Conservation (phyloP, 1,140 invertebrate genomes). For the Tetranychus urticae region DNA sequence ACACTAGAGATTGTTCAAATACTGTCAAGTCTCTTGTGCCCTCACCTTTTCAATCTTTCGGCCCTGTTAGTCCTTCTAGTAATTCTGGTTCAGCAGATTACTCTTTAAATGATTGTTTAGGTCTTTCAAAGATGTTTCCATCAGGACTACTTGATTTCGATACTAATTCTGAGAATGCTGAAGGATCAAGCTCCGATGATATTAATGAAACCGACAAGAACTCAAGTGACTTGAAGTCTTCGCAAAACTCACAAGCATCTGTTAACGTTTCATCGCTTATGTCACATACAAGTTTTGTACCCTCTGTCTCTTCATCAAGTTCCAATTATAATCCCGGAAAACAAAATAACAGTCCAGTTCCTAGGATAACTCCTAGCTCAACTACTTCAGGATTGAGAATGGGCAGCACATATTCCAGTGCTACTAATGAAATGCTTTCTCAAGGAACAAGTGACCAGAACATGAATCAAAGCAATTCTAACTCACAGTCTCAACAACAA, state of each 20-base stretch:
- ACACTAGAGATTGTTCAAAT: no score
- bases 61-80: not conserved
- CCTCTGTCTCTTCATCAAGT: not conserved
- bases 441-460: no score
- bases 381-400: not conserved
- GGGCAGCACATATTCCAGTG: not conserved
- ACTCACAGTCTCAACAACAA: not conserved
- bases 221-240: not conserved
- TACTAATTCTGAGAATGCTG: not conserved
- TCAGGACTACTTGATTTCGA: not conserved
- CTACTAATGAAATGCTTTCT: not conserved
- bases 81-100: not conserved
- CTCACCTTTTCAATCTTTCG: not conserved
- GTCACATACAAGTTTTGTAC: not conserved
- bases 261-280: not conserved
- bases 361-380: not conserved
- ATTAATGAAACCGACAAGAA: no score
- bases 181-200: no score
- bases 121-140: constrained; percentile 2
- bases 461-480: no score
- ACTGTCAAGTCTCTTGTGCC: no score
- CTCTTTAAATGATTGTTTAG: constrained; percentile 1
- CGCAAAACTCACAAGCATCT: not conserved
- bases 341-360: not conserved
- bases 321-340: not conserved